These are phyloP conservation scores for Pogonophryne albipinna DNA, from an alignment of 2,797 vertebrate species.

Conservation along the genomic window DNA sequence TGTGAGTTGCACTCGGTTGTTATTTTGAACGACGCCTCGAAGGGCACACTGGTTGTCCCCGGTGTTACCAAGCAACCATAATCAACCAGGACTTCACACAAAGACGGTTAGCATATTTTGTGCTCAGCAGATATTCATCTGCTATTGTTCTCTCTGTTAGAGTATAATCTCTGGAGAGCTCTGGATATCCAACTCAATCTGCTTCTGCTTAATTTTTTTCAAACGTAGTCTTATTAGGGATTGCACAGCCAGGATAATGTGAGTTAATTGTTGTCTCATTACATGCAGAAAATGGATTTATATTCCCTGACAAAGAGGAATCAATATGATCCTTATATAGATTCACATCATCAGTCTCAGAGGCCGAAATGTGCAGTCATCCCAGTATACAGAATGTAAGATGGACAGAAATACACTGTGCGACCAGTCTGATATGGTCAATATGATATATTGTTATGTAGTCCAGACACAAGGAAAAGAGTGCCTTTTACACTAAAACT, in stretches of 20 bases:
- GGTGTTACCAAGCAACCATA: constrained; percentile 69
- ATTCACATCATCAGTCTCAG: not conserved
- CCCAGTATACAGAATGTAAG: not conserved
- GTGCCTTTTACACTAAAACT: constrained; percentile 15
- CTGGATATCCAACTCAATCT: constrained; percentile 1
- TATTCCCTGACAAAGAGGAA: not conserved
- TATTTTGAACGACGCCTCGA: constrained; percentile 20
- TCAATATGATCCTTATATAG: not conserved
- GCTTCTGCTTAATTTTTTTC: not conserved
- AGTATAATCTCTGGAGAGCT: not conserved
- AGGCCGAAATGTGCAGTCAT: not conserved
- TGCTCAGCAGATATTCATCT: constrained; percentile 43
- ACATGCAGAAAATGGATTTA: constrained; percentile 9
- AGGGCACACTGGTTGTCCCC: constrained; percentile 29
- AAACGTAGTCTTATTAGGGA: not conserved
- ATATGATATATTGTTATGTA: not conserved
- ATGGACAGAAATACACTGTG: constrained; percentile 1
- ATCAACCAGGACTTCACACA: constrained; percentile 46
- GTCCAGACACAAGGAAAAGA: not conserved
- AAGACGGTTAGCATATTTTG: constrained; percentile 33
- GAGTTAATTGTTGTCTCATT: constrained; percentile 8
- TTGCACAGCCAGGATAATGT: not conserved
- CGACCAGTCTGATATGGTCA: not conserved
- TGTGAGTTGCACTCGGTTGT: not conserved
- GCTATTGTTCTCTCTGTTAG: constrained; percentile 22